A percentile compares a stretch with the other conserved stretches of the same genome.
Evolutionary conservation across 2,888 invertebrate species (phyloP).

Genomic region (Hylaea fasciaria): DNA sequence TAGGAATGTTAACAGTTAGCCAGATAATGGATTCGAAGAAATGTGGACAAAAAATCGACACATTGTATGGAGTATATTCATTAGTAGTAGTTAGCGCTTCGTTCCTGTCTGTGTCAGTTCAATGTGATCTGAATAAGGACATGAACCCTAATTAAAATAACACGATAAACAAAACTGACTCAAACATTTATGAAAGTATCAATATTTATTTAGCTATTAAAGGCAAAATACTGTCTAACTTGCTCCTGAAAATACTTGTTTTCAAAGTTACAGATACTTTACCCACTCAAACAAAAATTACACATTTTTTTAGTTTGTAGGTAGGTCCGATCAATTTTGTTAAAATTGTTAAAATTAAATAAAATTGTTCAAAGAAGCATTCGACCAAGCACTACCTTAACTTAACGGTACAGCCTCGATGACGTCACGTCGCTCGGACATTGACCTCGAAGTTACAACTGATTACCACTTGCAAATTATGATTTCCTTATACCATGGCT

Average conservation of each 20-base stretch:
- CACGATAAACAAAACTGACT: too few species aligned
- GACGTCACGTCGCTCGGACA: conserved; percentile 42
- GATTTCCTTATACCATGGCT: not conserved
- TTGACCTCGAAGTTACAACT: conserved; percentile 26
- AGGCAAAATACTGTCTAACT: too few species aligned
- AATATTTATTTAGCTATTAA: too few species aligned
- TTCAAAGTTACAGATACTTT: too few species aligned
- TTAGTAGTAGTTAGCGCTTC: too few species aligned
- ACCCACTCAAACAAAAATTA: too few species aligned
- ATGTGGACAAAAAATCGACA: conserved; percentile 11
- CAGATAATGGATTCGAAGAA: conserved; percentile 16
- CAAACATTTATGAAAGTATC: too few species aligned
- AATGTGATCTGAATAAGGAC: not conserved
- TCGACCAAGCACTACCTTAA: conserved; percentile 29
- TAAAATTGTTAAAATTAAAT: too few species aligned
- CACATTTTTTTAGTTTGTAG: too few species aligned
- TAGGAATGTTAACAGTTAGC: conserved; percentile 1
- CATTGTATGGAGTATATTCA: not conserved
- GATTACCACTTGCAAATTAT: conserved; percentile 7
- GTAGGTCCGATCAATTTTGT: too few species aligned
- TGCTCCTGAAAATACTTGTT: too few species aligned
- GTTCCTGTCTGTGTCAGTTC: not conserved
- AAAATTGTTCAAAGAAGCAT: not conserved
- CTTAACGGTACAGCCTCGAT: conserved; percentile 42
- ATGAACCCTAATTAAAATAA: too few species aligned